phyloP scores from a whole-genome alignment of 1,140 invertebrate species.

The Camponotus floridanus region DNA sequence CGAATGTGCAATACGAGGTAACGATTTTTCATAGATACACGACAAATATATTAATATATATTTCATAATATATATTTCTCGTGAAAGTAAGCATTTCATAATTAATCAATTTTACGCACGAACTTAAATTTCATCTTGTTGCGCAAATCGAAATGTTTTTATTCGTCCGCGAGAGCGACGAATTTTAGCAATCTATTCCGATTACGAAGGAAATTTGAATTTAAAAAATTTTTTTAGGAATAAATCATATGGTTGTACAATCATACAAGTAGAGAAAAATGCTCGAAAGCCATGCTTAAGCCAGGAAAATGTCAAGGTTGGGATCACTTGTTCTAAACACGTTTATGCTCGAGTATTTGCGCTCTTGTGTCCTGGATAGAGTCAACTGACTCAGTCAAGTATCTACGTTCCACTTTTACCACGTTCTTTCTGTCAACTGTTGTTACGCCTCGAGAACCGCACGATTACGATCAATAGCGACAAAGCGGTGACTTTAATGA shows the following conservation, averaged over 20 bases:
- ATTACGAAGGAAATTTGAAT: conserved; percentile 19
- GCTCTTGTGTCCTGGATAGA: conserved; percentile 12
- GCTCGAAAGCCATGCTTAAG: conserved; percentile 14
- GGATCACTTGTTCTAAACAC: conserved; percentile 34
- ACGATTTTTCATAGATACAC: background rate
- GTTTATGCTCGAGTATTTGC: conserved; percentile 47
- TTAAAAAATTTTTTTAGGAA: background rate
- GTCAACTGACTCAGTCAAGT: conserved; percentile 32
- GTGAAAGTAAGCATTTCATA: conserved; percentile 30
- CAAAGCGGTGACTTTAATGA: conserved; percentile 43
- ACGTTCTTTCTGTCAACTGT: conserved; percentile 37
- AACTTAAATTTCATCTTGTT: conserved; percentile 8
- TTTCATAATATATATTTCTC: background rate
- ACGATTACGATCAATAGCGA: conserved; percentile 9
- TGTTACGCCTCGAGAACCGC: background rate
- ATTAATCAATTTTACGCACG: background rate
- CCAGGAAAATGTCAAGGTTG: conserved; percentile 70
- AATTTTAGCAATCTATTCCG: background rate
- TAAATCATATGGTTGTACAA: background rate
- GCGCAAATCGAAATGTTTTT: background rate
- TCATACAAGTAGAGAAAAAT: conserved; percentile 2
- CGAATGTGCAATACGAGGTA: background rate
- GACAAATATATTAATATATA: no score
- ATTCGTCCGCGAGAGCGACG: background rate
- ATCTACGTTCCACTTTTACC: conserved; percentile 64